phyloP scores from a whole-genome alignment of 2,797 vertebrate species.

The Protonibea diacanthus region DNA sequence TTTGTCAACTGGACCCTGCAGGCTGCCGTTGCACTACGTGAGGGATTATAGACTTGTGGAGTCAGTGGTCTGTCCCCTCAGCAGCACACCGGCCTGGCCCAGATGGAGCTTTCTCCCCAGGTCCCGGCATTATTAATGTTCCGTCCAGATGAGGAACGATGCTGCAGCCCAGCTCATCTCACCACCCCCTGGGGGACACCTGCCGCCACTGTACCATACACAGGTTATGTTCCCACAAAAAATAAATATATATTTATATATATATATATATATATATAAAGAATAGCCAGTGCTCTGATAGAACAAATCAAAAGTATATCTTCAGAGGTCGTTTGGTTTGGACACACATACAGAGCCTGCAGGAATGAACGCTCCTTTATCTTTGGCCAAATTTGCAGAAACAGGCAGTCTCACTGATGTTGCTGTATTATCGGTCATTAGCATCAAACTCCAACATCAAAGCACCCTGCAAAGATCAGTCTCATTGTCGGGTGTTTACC shows the following conservation, averaged over 20 bases:
- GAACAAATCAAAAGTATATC: slow-evolving; percentile 60
- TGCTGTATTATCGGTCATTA: slow-evolving; percentile 67
- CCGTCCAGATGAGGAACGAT: slow-evolving; percentile 91
- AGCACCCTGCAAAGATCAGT: slow-evolving; percentile 46
- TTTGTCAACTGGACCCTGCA: slow-evolving; percentile 48
- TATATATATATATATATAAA: slow-evolving; percentile 13
- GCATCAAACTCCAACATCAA: slow-evolving; percentile 75
- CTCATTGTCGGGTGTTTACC: slow-evolving; percentile 62
- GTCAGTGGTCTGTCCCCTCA: slow-evolving; percentile 86
- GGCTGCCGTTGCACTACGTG: slow-evolving; percentile 56
- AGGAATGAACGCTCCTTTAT: slow-evolving; percentile 62
- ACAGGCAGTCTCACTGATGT: slow-evolving; percentile 35
- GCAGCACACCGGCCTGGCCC: slow-evolving; percentile 75
- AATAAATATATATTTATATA: slow-evolving; percentile 3
- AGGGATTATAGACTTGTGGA: slow-evolving; percentile 87
- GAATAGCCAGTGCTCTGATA: slow-evolving; percentile 32
- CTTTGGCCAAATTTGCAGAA: slow-evolving; percentile 69
- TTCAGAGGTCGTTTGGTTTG: slow-evolving; percentile 67
- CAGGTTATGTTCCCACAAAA: slow-evolving; percentile 61
- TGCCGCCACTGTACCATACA: slow-evolving; percentile 83
- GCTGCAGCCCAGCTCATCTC: slow-evolving; percentile 86
- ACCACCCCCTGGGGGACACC: slow-evolving; percentile 85
- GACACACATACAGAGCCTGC: slow-evolving; percentile 47
- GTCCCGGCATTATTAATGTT: slow-evolving; percentile 90
- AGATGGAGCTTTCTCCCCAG: slow-evolving; percentile 90